Evolutionary conservation across 2,797 vertebrate species (phyloP), one percentile per base, ranked within the genome.

Genomic region (Mormyrops attenuatus): DNA sequence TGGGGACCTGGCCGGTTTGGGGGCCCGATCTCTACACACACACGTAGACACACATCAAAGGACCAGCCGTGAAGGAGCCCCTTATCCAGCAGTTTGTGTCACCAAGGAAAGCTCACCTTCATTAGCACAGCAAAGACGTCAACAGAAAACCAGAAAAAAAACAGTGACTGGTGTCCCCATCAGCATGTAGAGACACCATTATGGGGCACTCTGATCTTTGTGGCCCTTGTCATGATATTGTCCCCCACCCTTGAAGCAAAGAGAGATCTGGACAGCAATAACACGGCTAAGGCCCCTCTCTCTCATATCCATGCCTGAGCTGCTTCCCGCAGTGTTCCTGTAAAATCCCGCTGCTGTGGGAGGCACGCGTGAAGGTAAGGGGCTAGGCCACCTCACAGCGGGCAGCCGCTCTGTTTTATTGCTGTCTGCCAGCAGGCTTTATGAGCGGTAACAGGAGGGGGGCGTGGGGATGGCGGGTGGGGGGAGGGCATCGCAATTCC

Each of bases 111-210:
- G 22, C 66, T 73, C 7, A 9, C 66, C 26, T 73, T 73, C 26
- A 1, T 1, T 1, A 7, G 20, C 20, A n/a, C 63, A 49, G 20
- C 57, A 88, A 84, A 88, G 77, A 84, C 7, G 20, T 84, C 41
- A 49, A 49, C 41, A 84, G 20, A 84, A 60, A 60, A 22, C 57
- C 57, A 60, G n/a, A 60, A 60, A n/a, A 5, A 82, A 84, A 41
- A 30, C 8, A 66, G 44, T 60, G 53, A 90, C 69, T 86, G 89
- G 55, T 60, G 80, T 77, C 88, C 88, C 73, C 63, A 90, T 88
- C 60, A 69, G 26, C 44, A 88, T 88, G 73, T 55, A 41, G 41
- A 63, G 20, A 52, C 34, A 22, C 85, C 85, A 5, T 60, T 34
- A 38, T 38, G 2, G 26, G 50, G 22, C 47, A 11, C 38, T n/a